A percentile compares a stretch with the other conserved stretches of the same genome.
Evolutionary conservation across 53 echinoderm and acorn worm genomes (phyloP).

Genomic region (Zoroaster sp.): DNA sequence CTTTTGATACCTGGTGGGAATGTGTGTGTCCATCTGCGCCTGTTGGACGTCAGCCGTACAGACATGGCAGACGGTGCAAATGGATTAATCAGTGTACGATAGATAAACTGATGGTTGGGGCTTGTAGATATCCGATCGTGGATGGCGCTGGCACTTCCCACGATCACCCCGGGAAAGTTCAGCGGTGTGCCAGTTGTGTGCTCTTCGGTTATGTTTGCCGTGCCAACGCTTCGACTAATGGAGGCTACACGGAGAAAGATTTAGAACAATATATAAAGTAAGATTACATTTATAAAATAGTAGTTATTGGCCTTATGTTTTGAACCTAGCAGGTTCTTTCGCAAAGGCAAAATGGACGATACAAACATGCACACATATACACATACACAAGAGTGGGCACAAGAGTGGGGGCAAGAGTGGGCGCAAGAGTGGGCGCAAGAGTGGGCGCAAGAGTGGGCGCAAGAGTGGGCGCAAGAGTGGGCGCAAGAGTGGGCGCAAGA

Average conservation of each 20-base stretch:
- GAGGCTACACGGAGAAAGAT: not conserved
- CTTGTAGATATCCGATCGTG: slow-evolving; percentile 41
- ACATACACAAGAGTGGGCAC: too few species aligned
- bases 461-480: too few species aligned
- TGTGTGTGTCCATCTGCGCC: slow-evolving; percentile 91
- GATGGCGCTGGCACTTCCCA: slow-evolving; percentile 80
- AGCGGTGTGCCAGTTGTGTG: not conserved
- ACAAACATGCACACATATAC: too few species aligned
- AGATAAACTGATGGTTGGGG: slow-evolving; percentile 44
- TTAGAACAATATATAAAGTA: not conserved
- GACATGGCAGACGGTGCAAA: slow-evolving; percentile 70
- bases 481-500: too few species aligned
- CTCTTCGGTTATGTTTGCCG: not conserved
- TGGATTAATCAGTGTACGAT: slow-evolving; percentile 81
- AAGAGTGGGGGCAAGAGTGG: too few species aligned
- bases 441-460: too few species aligned
- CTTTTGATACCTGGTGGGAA: slow-evolving; percentile 96
- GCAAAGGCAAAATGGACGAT: too few species aligned
- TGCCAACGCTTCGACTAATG: slow-evolving; percentile 20
- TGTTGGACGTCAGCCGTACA: slow-evolving; percentile 78
- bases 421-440: too few species aligned
- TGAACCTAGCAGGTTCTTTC: too few species aligned
- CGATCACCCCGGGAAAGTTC: slow-evolving; percentile 30
- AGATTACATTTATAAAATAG: not conserved
- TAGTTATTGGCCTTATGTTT: too few species aligned